Percentiles rank a stretch among this genome's conserved stretches.
phyloP scores from a whole-genome alignment of 2,888 invertebrate species.

The Anodontia alba region DNA sequence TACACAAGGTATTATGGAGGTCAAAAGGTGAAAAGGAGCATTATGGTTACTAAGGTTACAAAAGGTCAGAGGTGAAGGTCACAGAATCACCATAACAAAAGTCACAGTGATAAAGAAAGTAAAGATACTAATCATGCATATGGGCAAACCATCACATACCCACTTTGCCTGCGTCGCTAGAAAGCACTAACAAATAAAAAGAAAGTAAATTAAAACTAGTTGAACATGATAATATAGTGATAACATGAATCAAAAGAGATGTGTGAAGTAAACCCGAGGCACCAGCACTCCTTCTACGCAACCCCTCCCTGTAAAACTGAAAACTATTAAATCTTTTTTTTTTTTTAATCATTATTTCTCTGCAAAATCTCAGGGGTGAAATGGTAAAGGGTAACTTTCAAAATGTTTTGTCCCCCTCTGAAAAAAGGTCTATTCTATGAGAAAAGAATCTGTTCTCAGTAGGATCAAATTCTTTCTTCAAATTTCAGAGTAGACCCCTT shows the following conservation, averaged over 20 bases:
- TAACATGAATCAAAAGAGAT: neutral
- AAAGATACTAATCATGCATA: slow-evolving; percentile 34
- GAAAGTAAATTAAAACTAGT: slow-evolving; percentile 60
- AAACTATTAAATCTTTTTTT: too few species aligned
- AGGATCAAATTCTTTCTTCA: too few species aligned
- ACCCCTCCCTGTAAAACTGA: too few species aligned
- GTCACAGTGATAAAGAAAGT: neutral
- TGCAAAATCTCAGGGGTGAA: too few species aligned
- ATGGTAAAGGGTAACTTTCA: too few species aligned
- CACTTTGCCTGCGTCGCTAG: slow-evolving; percentile 81
- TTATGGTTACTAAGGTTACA: slow-evolving; percentile 7
- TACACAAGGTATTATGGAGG: neutral
- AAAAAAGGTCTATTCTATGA: too few species aligned
- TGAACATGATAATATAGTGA: slow-evolving; percentile 7
- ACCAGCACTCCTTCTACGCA: too few species aligned
- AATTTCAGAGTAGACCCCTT: too few species aligned
- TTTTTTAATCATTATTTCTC: too few species aligned
- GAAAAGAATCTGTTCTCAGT: too few species aligned
- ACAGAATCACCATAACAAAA: neutral
- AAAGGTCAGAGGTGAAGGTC: slow-evolving; percentile 29
- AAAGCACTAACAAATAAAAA: slow-evolving; percentile 81
- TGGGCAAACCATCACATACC: slow-evolving; percentile 75
- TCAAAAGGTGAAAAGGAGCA: neutral
- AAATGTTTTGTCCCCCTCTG: too few species aligned
- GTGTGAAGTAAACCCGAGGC: too few species aligned